Percentiles rank a stretch among this genome's conserved stretches.
phyloP scores from a whole-genome alignment of 2,888 invertebrate species.

The Lamproptera curius region DNA sequence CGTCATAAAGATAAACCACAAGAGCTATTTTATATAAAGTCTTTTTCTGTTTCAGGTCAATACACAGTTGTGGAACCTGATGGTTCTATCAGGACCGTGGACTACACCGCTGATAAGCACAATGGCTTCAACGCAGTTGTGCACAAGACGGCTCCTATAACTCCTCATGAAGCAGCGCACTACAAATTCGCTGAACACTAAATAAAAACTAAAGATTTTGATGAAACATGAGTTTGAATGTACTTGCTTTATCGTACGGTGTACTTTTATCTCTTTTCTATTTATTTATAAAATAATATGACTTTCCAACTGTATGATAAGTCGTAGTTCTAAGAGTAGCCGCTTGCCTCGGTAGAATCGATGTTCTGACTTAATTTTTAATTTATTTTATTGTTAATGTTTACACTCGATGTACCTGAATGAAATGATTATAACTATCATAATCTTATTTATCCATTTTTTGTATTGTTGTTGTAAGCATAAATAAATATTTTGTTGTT shows the following conservation, averaged over 20 bases:
- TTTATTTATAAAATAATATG: background rate
- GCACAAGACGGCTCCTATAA: constrained; percentile 66
- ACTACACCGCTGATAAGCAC: constrained; percentile 74
- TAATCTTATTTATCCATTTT: background rate
- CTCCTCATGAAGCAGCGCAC: constrained; percentile 58
- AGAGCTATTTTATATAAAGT: too few relatives aligned
- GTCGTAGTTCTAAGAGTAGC: background rate
- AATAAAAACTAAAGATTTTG: too few relatives aligned
- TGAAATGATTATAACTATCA: background rate
- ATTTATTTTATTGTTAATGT: constrained; percentile 10
- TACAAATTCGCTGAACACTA: constrained; percentile 16
- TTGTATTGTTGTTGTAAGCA: constrained; percentile 1
- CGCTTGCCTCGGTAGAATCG: background rate
- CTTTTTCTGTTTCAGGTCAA: constrained; percentile 54
- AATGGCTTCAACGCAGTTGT: constrained; percentile 73
- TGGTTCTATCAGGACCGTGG: constrained; percentile 71
- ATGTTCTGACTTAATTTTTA: constrained; percentile 3
- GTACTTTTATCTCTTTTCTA: background rate
- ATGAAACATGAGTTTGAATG: too few relatives aligned
- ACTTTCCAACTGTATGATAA: constrained; percentile 4
- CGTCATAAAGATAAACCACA: too few relatives aligned
- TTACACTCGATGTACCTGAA: constrained; percentile 15
- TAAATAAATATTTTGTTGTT: background rate
- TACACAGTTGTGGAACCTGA: constrained; percentile 73
- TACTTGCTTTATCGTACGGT: background rate